Evolutionary conservation across 1,140 invertebrate species (phyloP), one percentile per base, ranked within the genome.

Genomic region (Aphis gossypii): DNA sequence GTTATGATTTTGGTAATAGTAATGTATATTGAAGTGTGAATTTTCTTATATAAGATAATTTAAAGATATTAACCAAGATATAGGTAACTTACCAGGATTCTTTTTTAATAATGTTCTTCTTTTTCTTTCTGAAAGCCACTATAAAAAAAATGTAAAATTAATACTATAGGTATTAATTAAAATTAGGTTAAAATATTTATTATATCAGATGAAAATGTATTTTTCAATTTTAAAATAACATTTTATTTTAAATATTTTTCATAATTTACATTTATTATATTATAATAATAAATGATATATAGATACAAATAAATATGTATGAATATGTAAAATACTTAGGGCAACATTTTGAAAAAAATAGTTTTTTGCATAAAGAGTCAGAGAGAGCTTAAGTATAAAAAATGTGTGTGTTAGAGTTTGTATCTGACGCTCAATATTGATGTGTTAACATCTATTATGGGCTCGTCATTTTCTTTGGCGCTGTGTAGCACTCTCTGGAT

Each of bases 111-210:
- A 95, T 25, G 96, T 96, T 94, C 98, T 96, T 95, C 97, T 97
- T 95, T 99, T 99, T 95, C 97, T 96, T 94, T 99, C 99, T 30
- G 98, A 97, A 90, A 99, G 96, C 99, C 99, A 99, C 98, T 99
- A 95, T 94, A 96, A 96, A 35, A 94, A 86, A 93, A 94, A 88
- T 94, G 46, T 46, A 46, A 11, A 11, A 46, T 76, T 41, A 41
- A 41, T 41, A 41, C 3, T 41, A 41, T 41, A 41, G 38, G 38
- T 41, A 41, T 41, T 41, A 41, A 41, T 46, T 46, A 46, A 46
- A 46, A 46, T 46, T 46, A 46, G 5, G 46, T 11, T 46, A 46
- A 9, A 46, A 46, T 14, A 46, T 0, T 46, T 46, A 46, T 46
- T 21, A 56, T 60, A 60, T 60, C 3, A 60, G 56, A 60, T 60